These are phyloP conservation scores for Camponotus pennsylvanicus DNA, from an alignment of 1,140 invertebrate genomes.

Conservation along the genomic window DNA sequence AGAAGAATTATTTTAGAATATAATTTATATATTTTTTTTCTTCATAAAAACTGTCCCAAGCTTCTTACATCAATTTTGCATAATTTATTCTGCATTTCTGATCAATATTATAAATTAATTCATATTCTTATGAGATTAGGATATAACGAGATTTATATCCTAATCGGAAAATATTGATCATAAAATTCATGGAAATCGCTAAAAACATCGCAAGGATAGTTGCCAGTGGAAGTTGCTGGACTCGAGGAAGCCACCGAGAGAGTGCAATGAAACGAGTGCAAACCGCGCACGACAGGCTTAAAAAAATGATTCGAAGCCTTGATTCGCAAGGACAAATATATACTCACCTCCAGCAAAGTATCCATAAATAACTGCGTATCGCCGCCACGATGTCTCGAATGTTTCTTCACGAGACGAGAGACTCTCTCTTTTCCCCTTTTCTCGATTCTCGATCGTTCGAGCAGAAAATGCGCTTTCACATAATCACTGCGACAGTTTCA, in stretches of 20 bases:
- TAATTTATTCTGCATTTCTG: background rate
- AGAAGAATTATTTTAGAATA: background rate
- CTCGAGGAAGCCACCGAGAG: slow-evolving; percentile 13
- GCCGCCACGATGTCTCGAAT: slow-evolving; percentile 17
- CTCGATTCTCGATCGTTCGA: background rate
- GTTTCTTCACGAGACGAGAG: slow-evolving; percentile 21
- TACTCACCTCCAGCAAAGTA: slow-evolving; percentile 15
- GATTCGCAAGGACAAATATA: slow-evolving; percentile 48
- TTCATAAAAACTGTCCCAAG: background rate
- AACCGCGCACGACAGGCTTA: background rate
- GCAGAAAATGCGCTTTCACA: slow-evolving; percentile 29
- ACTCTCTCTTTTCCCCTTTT: background rate
- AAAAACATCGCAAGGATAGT: slow-evolving; percentile 20
- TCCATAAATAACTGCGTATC: slow-evolving; percentile 45
- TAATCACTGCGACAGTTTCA: slow-evolving; percentile 34
- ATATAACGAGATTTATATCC: no score
- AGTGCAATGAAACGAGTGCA: background rate
- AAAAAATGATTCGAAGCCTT: slow-evolving; percentile 44
- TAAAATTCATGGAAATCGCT: background rate
- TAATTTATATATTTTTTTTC: background rate
- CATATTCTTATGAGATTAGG: no score
- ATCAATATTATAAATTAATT: background rate
- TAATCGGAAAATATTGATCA: background rate
- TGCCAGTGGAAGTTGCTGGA: background rate
- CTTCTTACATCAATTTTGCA: background rate